Evolutionary conservation across 2,888 invertebrate species (phyloP), one percentile per base, ranked within the genome.

Genomic region (Acanthosoma haemorrhoidale): DNA sequence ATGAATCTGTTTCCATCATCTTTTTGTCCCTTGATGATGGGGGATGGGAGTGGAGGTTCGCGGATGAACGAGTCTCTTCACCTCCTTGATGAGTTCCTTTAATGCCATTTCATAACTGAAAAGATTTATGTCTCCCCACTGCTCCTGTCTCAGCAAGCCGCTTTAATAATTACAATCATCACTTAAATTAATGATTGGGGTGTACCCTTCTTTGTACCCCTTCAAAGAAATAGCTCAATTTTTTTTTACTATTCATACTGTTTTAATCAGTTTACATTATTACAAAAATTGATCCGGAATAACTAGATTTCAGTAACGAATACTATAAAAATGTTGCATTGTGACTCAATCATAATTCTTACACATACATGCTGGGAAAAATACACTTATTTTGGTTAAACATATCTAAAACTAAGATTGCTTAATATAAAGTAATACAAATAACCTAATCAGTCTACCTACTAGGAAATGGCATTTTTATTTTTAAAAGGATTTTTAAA

Each of bases 1-100:
- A 29, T 61, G 69, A 51, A 63, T 51, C 63, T 69, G 69, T 63
- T 57, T 61, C 51, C 51, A 51, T 51, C 63, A 63, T 69, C 69
- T 69, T 69, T 51, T 63, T 66, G 58, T 61, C 57, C 39, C 9
- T 6, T 6, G 41, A 31, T 38, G 70, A 64, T 43, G 6, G 34
- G 36, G 64, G 21, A 18, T 15, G 38, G 29, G 41, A 34, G 39
- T 25, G 21, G 69, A 4, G 69, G 51, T 38, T 18, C 32, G 34
- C 34, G 51, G 60, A 43, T 21, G 41, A 31, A 67, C 61, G 51
- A n/a, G 25, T 51, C 51, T 25, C 51, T 51, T 51, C 25, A 51
- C 21, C n/a, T 8, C n/a, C 51, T 51, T 51, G 51, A 51, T 51
- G 51, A 51, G 51, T 51, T 29, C 51, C 25, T 51, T 51, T 21